These are phyloP conservation scores for Drosophila ogumai DNA, from an alignment of 1,140 invertebrate species.

Conservation along the genomic window DNA sequence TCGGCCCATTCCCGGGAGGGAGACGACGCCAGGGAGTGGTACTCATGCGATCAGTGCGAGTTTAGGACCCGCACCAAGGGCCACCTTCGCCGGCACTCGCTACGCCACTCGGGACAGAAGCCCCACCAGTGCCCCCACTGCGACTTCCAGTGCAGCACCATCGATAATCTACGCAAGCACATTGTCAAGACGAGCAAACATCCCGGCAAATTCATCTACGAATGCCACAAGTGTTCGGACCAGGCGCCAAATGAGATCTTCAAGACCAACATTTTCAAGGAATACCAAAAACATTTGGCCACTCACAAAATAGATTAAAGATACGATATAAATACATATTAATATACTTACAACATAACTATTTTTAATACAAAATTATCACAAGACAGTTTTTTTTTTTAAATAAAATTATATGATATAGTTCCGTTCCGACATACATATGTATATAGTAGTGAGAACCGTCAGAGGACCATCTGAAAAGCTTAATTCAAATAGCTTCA, in stretches of 20 bases:
- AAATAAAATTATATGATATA: too few species aligned
- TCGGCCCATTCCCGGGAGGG: constrained; percentile 40
- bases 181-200: constrained; percentile 92
- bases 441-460: too few species aligned
- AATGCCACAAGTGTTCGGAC: constrained; percentile 88
- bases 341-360: too few species aligned
- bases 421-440: too few species aligned
- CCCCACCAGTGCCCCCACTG: constrained; percentile 95
- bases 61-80: constrained; percentile 89
- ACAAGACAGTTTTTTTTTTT: too few species aligned
- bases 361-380: too few species aligned
- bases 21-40: constrained; percentile 76
- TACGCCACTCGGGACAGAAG: constrained; percentile 91
- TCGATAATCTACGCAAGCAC: constrained; percentile 95
- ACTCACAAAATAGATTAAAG: constrained; percentile 20
- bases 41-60: constrained; percentile 88
- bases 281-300: constrained; percentile 60
- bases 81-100: constrained; percentile 91
- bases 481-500: too few species aligned
- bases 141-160: constrained; percentile 90
- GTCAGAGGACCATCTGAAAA: too few species aligned
- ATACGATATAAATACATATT: not conserved
- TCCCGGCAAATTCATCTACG: constrained; percentile 91
- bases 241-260: constrained; percentile 42
- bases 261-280: constrained; percentile 64